Percentiles rank a stretch among this genome's conserved stretches.
Conservation (phyloP, 2,888 invertebrate species). For the Unio pictorum region DNA sequence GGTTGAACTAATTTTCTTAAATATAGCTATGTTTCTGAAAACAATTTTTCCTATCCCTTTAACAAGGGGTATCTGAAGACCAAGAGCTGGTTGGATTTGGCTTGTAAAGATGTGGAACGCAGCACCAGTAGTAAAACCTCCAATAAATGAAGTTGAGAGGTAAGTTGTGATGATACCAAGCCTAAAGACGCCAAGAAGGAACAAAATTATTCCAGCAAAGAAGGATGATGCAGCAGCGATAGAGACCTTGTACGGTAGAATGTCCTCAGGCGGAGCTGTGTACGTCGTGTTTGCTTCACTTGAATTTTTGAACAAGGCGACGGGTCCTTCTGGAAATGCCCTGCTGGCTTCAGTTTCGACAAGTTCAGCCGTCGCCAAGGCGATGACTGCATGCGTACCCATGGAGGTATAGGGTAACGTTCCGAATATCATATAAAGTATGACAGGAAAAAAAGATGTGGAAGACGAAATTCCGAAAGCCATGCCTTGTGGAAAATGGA, state of each 20-base stretch:
- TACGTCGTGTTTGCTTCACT: no score
- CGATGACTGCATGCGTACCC: slow-evolving; percentile 59
- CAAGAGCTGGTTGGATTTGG: slow-evolving; percentile 46
- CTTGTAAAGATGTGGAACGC: slow-evolving; percentile 53
- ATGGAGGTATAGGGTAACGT: slow-evolving; percentile 54
- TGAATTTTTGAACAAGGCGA: no score
- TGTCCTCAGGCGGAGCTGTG: slow-evolving; percentile 6
- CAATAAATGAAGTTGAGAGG: slow-evolving; percentile 52
- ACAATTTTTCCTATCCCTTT: slow-evolving; percentile 45
- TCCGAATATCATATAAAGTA: slow-evolving; percentile 58
- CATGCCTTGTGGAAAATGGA: slow-evolving; percentile 65
- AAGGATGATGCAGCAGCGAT: slow-evolving; percentile 47
- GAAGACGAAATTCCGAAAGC: slow-evolving; percentile 58
- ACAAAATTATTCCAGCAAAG: slow-evolving; percentile 42
- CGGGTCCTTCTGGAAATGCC: slow-evolving; percentile 1
- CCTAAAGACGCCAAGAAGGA: slow-evolving; percentile 40
- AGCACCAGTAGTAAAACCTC: slow-evolving; percentile 56
- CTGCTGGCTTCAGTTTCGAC: slow-evolving; percentile 28
- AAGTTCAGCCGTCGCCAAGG: slow-evolving; percentile 58
- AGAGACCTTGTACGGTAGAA: slow-evolving; percentile 33
- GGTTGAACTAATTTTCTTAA: slow-evolving; percentile 74
- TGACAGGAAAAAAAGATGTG: slow-evolving; percentile 56
- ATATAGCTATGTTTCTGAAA: slow-evolving; percentile 77
- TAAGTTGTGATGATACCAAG: slow-evolving; percentile 54
- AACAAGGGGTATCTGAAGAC: slow-evolving; percentile 31